phyloP scores from a whole-genome alignment of 2,888 invertebrate genomes.

The Apotomis capreana region DNA sequence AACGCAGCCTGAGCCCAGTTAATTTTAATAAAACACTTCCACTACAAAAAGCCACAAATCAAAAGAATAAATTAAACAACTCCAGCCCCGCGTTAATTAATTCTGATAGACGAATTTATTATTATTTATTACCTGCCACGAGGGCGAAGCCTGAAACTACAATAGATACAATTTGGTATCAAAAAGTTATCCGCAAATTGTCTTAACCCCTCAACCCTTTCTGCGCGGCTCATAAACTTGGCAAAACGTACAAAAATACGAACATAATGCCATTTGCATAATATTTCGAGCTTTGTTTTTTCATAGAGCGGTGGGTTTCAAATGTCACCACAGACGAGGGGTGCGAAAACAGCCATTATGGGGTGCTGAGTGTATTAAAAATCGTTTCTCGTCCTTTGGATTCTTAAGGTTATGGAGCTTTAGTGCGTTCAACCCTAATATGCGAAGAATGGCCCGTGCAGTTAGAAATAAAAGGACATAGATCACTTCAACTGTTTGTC shows the following conservation, averaged over 20 bases:
- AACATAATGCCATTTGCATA: slow-evolving; percentile 83
- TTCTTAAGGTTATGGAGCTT: slow-evolving; percentile 77
- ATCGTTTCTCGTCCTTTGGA: slow-evolving; percentile 76
- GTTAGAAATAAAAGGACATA: slow-evolving; percentile 31
- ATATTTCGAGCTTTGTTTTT: slow-evolving; percentile 81
- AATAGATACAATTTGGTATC: slow-evolving; percentile 69
- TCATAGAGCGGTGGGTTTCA: slow-evolving; percentile 78
- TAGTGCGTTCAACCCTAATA: slow-evolving; percentile 57
- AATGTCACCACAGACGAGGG: slow-evolving; percentile 80
- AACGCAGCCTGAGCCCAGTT: slow-evolving; percentile 33
- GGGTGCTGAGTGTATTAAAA: slow-evolving; percentile 80
- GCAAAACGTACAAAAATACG: slow-evolving; percentile 80
- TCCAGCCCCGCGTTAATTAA: slow-evolving; percentile 44
- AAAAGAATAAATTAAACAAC: slow-evolving; percentile 42
- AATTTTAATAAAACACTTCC: slow-evolving; percentile 38
- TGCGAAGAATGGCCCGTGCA: slow-evolving; percentile 31
- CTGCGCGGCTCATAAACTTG: slow-evolving; percentile 79
- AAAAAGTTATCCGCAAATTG: slow-evolving; percentile 67
- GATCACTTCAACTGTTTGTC: slow-evolving; percentile 19
- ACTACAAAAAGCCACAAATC: slow-evolving; percentile 41
- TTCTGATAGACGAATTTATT: slow-evolving; percentile 47
- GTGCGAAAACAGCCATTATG: slow-evolving; percentile 79
- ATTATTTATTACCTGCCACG: slow-evolving; percentile 42
- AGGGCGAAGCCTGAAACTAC: slow-evolving; percentile 58
- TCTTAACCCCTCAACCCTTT: slow-evolving; percentile 80